A percentile compares a stretch with the other conserved stretches of the same genome.
Evolutionary conservation across 1,140 invertebrate species (phyloP).

Genomic region (Nebria ingens): DNA sequence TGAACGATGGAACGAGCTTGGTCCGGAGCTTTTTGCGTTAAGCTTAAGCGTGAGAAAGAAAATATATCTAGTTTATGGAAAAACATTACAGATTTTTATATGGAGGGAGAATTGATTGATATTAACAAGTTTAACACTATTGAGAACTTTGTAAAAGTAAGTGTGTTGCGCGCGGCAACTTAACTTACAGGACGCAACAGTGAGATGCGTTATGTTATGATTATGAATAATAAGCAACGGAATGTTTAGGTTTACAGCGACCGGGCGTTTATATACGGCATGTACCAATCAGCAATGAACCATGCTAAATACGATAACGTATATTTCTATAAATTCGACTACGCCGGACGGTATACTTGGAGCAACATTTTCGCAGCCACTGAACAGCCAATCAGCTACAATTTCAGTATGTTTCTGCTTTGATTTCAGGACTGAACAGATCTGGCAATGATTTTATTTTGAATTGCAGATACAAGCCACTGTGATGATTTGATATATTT

Average conservation of each 20-base stretch:
- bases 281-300: background rate
- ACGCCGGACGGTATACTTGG: constrained; percentile 15
- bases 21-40: background rate
- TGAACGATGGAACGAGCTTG: background rate
- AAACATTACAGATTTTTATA: background rate
- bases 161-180: background rate
- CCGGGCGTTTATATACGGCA: background rate
- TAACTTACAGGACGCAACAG: background rate
- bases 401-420: background rate
- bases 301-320: background rate
- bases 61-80: background rate
- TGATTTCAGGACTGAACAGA: too few species aligned
- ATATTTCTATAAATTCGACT: constrained; percentile 5
- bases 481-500: constrained; percentile 32
- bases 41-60: background rate
- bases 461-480: constrained; percentile 23
- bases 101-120: background rate
- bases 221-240: too few species aligned
- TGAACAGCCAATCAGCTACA: constrained; percentile 13
- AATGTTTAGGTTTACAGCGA: background rate
- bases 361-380: constrained; percentile 12
- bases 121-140: background rate
- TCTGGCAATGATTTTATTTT: too few species aligned
- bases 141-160: background rate
- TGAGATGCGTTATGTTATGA: too few species aligned